These are phyloP conservation scores for Vanessa atalanta DNA, from an alignment of 1,140 invertebrate genomes.

Conservation along the genomic window DNA sequence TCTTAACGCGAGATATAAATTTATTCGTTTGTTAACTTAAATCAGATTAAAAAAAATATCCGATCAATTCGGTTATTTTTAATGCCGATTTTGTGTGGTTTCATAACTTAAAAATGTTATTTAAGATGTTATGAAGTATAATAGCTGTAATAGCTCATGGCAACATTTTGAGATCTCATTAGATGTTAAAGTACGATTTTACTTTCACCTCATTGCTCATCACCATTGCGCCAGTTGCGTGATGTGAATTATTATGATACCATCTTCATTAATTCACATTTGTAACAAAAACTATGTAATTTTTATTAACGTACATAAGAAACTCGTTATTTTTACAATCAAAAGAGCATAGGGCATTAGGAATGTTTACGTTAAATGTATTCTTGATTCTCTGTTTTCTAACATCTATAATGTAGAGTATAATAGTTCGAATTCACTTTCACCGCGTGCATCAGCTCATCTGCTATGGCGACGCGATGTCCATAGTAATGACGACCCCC, in stretches of 20 bases:
- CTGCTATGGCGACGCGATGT: slow-evolving; percentile 50
- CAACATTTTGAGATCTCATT: not conserved
- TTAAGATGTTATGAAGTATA: not conserved
- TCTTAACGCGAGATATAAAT: too few species aligned
- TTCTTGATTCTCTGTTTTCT: slow-evolving; percentile 1
- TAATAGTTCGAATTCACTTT: slow-evolving; percentile 52
- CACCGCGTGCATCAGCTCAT: slow-evolving; percentile 48
- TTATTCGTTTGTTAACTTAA: too few species aligned
- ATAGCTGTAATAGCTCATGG: not conserved
- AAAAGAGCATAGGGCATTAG: not conserved
- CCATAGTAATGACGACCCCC: slow-evolving; percentile 51
- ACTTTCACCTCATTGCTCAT: slow-evolving; percentile 26
- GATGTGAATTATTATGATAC: slow-evolving; percentile 13
- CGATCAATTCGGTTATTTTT: not conserved
- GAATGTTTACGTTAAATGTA: not conserved
- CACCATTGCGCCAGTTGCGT: slow-evolving; percentile 21
- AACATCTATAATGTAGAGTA: not conserved
- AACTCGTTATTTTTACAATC: not conserved
- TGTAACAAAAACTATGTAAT: not conserved
- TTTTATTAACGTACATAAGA: not conserved
- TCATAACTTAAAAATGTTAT: not conserved
- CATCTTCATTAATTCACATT: slow-evolving; percentile 2
- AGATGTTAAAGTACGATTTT: not conserved
- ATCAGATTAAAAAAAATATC: too few species aligned
- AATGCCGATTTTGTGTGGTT: not conserved